Conservation (phyloP, 92 coral and sea anemone species). For the Siderastrea radians region DNA sequence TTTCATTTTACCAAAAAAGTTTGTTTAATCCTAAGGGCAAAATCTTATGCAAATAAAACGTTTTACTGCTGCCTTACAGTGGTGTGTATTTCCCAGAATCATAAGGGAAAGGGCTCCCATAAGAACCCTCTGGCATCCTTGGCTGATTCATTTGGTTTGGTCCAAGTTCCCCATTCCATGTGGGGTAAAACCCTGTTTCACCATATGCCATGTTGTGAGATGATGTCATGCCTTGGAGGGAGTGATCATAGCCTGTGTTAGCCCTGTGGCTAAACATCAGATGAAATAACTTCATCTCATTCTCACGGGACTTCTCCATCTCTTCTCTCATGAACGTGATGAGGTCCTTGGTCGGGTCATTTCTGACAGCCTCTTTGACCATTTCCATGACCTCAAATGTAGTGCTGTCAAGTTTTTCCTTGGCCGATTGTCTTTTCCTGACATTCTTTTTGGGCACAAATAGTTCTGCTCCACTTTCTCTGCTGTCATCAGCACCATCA, state of each 20-base stretch:
- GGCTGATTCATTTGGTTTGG: neutral
- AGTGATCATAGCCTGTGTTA: neutral
- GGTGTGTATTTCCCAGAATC: neutral
- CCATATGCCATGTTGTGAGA: too few species aligned
- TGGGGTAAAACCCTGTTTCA: neutral
- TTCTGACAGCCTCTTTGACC: constrained; percentile 1
- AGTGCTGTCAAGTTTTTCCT: constrained; percentile 12
- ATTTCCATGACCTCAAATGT: constrained; percentile 15
- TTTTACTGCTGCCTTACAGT: too few species aligned
- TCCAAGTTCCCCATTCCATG: neutral
- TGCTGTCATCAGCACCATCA: neutral
- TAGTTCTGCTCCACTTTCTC: neutral
- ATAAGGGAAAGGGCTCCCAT: neutral
- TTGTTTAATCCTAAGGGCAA: too few species aligned
- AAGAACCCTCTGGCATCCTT: neutral
- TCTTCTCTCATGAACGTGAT: constrained; percentile 38
- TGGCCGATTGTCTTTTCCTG: neutral
- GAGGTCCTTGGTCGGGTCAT: constrained; percentile 35
- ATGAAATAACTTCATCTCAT: constrained; percentile 30
- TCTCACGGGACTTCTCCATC: constrained; percentile 12
- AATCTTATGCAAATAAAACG: too few species aligned
- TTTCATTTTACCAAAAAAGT: too few species aligned
- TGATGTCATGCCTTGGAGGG: too few species aligned
- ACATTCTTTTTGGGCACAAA: constrained; percentile 1
- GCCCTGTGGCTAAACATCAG: constrained; percentile 10